These are phyloP conservation scores for Ctena decussata DNA, from an alignment of 2,888 invertebrate genomes.

Conservation along the genomic window DNA sequence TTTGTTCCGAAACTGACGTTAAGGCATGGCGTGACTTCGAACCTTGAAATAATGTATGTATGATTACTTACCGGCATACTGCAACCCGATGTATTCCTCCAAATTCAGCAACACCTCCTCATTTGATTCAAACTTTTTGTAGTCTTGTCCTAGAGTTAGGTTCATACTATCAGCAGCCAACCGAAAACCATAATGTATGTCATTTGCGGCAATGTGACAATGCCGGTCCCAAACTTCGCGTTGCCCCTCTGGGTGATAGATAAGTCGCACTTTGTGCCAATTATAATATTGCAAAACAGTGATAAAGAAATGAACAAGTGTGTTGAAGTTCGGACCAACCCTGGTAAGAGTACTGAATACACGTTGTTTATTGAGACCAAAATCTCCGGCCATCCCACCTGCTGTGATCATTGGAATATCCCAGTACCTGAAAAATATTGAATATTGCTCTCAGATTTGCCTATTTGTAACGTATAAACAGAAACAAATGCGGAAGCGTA, in stretches of 20 bases:
- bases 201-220: constrained; percentile 79
- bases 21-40: no score
- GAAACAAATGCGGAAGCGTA: no score
- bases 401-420: constrained; percentile 95
- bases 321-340: constrained; percentile 80
- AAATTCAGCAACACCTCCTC: constrained; percentile 63
- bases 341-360: constrained; percentile 93
- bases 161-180: not conserved
- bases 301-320: constrained; percentile 68
- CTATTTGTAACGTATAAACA: no score
- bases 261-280: constrained; percentile 72
- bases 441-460: no score
- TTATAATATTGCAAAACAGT: constrained; percentile 59
- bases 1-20: no score
- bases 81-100: constrained; percentile 61
- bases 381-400: constrained; percentile 85
- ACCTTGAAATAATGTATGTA: no score
- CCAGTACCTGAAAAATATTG: constrained; percentile 90
- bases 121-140: constrained; percentile 70
- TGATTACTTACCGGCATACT: constrained; percentile 67
- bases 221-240: constrained; percentile 67
- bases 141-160: constrained; percentile 41
- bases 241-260: constrained; percentile 79
- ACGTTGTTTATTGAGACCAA: constrained; percentile 68
- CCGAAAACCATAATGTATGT: constrained; percentile 73